A percentile compares a stretch with the other conserved stretches of the same genome.
Conservation (phyloP, 2,113 vertebrate species). For the Tragelaphus imberbis region DNA sequence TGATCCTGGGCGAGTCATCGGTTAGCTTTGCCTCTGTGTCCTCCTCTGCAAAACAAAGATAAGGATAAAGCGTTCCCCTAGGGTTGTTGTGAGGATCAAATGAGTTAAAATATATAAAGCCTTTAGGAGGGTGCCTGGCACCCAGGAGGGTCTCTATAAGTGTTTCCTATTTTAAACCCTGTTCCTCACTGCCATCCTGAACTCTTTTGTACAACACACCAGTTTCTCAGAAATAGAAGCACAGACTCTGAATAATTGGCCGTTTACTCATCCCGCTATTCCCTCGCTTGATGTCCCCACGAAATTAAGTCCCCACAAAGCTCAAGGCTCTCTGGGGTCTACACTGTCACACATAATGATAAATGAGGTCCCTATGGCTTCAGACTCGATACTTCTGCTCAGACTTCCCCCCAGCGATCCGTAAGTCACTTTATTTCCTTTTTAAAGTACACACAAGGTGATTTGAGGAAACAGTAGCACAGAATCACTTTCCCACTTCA, state of each 20-base stretch:
- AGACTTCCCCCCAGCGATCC: neutral
- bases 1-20: neutral
- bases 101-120: neutral
- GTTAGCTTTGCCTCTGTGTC: neutral
- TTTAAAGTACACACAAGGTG: neutral
- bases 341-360: neutral
- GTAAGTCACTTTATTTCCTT: constrained; percentile 40
- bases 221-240: neutral
- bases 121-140: neutral
- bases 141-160: neutral
- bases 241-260: neutral
- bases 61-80: neutral
- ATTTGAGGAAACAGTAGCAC: constrained; percentile 7
- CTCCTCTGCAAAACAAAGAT: neutral
- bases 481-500: constrained; percentile 3
- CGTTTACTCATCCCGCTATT: no score
- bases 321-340: neutral
- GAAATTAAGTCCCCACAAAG: neutral
- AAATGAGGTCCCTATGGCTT: neutral
- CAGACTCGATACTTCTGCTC: neutral
- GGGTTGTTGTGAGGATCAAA: neutral
- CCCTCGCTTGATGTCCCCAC: neutral
- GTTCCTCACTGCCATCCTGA: neutral
- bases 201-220: neutral
- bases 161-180: neutral